Conservation (phyloP, 2,888 invertebrate species). For the Eupithecia subumbrata region DNA sequence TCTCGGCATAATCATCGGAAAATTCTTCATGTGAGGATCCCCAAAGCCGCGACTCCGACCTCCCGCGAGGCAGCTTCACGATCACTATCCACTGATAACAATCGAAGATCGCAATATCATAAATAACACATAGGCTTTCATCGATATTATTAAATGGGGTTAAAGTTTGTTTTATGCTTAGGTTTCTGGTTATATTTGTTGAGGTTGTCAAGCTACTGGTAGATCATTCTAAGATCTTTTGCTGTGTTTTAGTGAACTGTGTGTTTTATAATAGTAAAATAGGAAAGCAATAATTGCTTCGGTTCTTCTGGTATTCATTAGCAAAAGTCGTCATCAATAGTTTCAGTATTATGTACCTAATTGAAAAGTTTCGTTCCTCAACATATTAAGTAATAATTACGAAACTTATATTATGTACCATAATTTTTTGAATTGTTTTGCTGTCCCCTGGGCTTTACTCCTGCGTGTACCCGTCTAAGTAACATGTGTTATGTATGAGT, state of each 20-base stretch:
- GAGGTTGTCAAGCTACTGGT: not conserved
- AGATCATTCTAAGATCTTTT: not conserved
- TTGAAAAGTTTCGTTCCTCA: not conserved
- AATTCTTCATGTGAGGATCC: constrained; percentile 89
- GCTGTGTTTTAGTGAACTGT: not conserved
- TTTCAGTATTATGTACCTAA: constrained; percentile 1
- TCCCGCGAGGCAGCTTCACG: constrained; percentile 63
- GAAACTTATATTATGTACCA: not conserved
- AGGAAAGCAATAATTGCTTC: not conserved
- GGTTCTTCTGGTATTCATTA: not conserved
- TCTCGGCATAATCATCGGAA: constrained; percentile 90
- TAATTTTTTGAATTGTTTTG: not conserved
- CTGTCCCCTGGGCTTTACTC: not conserved
- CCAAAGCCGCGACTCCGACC: constrained; percentile 60
- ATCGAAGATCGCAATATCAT: constrained; percentile 33
- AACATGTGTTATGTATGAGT: not conserved
- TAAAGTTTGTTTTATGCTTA: constrained; percentile 13
- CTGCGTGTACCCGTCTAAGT: not conserved
- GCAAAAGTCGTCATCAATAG: not conserved
- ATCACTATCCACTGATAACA: constrained; percentile 32
- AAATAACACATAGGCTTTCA: constrained; percentile 22
- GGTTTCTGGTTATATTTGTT: constrained; percentile 4
- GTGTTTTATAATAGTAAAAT: not conserved
- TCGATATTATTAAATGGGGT: constrained; percentile 21
- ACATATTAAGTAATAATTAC: not conserved